phyloP scores from a whole-genome alignment of 2,888 invertebrate species.

The Torymus tubicola region DNA sequence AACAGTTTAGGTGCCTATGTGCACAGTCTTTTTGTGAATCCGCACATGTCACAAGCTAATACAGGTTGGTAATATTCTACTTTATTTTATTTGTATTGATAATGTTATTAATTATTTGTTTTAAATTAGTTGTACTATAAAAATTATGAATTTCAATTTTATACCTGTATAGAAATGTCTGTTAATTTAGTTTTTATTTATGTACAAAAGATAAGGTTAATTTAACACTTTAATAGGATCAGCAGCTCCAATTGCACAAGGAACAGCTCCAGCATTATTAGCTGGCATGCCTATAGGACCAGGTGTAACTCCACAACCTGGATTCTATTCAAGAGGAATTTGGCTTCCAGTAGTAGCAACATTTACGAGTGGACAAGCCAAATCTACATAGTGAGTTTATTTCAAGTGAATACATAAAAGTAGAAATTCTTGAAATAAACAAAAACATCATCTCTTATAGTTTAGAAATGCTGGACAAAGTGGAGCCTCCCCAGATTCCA shows the following conservation, averaged over 20 bases:
- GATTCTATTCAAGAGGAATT: conserved; percentile 94
- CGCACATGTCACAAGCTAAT: conserved; percentile 80
- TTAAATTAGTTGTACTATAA: too few relatives aligned
- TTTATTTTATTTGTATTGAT: background rate
- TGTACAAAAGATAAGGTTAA: background rate
- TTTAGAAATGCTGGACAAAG: conserved; percentile 94
- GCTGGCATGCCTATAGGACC: conserved; percentile 84
- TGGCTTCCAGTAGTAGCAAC: conserved; percentile 93
- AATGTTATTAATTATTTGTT: background rate
- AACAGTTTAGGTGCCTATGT: conserved; percentile 95
- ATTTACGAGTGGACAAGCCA: conserved; percentile 90
- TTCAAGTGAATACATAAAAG: too few relatives aligned
- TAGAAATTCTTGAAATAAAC: too few relatives aligned
- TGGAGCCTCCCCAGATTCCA: conserved; percentile 94
- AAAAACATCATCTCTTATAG: conserved; percentile 19
- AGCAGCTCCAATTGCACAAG: conserved; percentile 79
- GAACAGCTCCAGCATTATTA: conserved; percentile 81
- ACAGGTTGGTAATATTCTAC: conserved; percentile 63
- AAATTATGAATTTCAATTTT: too few relatives aligned
- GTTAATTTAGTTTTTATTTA: too few relatives aligned
- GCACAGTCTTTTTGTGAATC: conserved; percentile 90
- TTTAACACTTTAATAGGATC: conserved; percentile 62
- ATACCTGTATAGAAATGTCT: too few relatives aligned
- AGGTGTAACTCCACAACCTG: conserved; percentile 90
- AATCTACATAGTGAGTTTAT: conserved; percentile 90